A percentile compares a stretch with the other conserved stretches of the same genome.
Conservation (phyloP, 2,888 invertebrate genomes). For the Elmis aenea region DNA sequence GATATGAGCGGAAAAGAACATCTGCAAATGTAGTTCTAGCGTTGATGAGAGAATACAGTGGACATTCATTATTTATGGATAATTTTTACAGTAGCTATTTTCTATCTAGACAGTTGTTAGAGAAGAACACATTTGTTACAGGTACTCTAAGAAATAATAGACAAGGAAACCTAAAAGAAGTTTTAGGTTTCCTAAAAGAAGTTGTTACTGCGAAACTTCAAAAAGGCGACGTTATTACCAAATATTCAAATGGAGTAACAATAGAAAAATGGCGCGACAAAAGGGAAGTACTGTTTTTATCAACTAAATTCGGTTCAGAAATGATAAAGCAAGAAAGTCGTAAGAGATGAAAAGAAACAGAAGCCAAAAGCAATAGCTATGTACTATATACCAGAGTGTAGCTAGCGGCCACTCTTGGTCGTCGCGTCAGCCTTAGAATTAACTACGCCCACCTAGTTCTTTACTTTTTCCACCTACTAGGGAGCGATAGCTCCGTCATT, state of each 20-base stretch:
- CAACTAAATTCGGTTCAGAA: constrained; percentile 19
- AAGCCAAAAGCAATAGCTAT: constrained; percentile 20
- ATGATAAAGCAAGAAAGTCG: constrained; percentile 11
- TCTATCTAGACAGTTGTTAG: constrained; percentile 22
- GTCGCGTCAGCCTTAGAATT: too few relatives aligned
- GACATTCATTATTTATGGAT: too few relatives aligned
- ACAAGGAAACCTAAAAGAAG: constrained; percentile 17
- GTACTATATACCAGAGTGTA: constrained; percentile 24
- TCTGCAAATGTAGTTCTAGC: constrained; percentile 23
- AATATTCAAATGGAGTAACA: too few relatives aligned
- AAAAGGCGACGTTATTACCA: constrained; percentile 10
- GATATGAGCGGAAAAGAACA: constrained; percentile 25
- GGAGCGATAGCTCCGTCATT: too few relatives aligned
- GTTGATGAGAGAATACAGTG: constrained; percentile 19
- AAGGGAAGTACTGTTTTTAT: constrained; percentile 22
- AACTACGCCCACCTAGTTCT: too few relatives aligned
- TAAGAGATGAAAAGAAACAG: constrained; percentile 8
- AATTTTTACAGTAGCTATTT: too few relatives aligned
- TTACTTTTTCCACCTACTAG: too few relatives aligned
- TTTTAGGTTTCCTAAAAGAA: too few relatives aligned
- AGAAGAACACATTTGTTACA: constrained; percentile 21
- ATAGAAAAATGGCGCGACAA: constrained; percentile 25
- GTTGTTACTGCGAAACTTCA: constrained; percentile 17
- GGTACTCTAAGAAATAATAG: constrained; percentile 21
- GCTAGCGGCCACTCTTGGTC: too few relatives aligned